Conservation (phyloP, 2,888 invertebrate species). For the Watsonalla cultraria region DNA sequence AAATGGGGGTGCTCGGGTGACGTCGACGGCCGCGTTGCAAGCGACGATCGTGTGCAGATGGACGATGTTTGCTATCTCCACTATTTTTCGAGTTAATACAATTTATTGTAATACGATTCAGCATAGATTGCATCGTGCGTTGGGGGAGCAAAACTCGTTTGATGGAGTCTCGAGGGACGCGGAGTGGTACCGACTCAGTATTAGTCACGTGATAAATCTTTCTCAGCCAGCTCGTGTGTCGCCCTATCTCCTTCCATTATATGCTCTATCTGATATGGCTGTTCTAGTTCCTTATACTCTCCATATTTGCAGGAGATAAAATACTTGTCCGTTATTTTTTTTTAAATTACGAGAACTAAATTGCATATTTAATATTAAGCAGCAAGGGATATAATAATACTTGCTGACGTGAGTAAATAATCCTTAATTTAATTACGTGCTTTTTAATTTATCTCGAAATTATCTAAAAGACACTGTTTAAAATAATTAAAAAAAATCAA, state of each 20-base stretch:
- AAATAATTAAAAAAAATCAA: too few relatives aligned
- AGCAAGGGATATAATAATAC: too few relatives aligned
- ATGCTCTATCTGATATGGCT: conserved; percentile 42
- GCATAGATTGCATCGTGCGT: conserved; percentile 76
- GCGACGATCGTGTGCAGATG: conserved; percentile 74
- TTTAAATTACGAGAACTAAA: too few relatives aligned
- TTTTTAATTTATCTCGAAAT: too few relatives aligned
- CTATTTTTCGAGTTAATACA: conserved; percentile 79
- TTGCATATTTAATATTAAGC: too few relatives aligned
- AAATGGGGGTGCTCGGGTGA: conserved; percentile 52
- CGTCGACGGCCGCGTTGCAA: conserved; percentile 40
- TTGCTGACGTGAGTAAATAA: too few relatives aligned
- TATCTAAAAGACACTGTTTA: too few relatives aligned
- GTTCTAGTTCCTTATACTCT: conserved; percentile 56
- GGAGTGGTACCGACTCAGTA: conserved; percentile 68
- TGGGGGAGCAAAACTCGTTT: conserved; percentile 77
- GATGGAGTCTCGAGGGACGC: conserved; percentile 74
- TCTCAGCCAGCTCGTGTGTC: conserved; percentile 47
- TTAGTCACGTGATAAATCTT: conserved; percentile 78
- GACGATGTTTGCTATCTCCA: conserved; percentile 76
- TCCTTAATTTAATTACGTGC: too few relatives aligned
- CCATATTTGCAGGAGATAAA: conserved; percentile 51
- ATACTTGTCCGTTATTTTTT: conserved; percentile 54
- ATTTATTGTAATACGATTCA: conserved; percentile 79
- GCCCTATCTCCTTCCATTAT: conserved; percentile 57